These are phyloP conservation scores for Nothoprocta perdicaria DNA, from an alignment of 2,113 vertebrate genomes.

Conservation along the genomic window DNA sequence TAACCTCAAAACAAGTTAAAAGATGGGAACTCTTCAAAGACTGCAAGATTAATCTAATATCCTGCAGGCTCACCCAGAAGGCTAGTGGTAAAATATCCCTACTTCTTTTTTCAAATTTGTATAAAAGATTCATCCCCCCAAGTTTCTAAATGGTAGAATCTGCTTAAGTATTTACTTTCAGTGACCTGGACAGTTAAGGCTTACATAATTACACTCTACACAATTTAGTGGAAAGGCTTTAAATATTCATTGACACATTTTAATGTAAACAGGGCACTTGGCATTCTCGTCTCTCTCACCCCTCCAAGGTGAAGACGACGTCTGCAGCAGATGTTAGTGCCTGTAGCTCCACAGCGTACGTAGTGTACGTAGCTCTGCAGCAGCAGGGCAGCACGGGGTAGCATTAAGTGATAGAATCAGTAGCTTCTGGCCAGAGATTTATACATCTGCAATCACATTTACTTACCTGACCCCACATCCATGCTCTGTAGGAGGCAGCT, in stretches of 20 bases:
- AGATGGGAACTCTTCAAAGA: slow-evolving; percentile 37
- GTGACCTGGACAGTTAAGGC: slow-evolving; percentile 49
- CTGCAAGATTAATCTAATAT: slow-evolving; percentile 44
- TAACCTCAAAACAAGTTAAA: slow-evolving; percentile 36
- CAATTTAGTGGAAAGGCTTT: slow-evolving; percentile 61
- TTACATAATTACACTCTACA: slow-evolving; percentile 57
- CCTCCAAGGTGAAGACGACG: slow-evolving; percentile 44
- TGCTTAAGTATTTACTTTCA: slow-evolving; percentile 48
- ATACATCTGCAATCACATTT: background rate
- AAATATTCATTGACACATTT: slow-evolving; percentile 66
- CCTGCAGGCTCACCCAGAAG: slow-evolving; percentile 43
- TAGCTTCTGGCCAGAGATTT: background rate
- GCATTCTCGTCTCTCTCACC: slow-evolving; percentile 47
- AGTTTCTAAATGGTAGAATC: slow-evolving; percentile 60
- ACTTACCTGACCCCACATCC: background rate
- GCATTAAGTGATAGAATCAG: background rate
- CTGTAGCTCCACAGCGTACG: background rate
- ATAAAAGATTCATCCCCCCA: slow-evolving; percentile 56
- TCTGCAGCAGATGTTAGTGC: slow-evolving; percentile 38
- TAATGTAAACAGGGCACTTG: slow-evolving; percentile 67
- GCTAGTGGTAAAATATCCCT: background rate
- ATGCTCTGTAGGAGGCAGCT: background rate
- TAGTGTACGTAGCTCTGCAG: background rate
- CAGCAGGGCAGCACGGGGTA: background rate
- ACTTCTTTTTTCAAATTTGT: slow-evolving; percentile 22